Evolutionary conservation across 53 echinoderm and acorn worm species (phyloP).

Genomic region (Echinometra lucunter): DNA sequence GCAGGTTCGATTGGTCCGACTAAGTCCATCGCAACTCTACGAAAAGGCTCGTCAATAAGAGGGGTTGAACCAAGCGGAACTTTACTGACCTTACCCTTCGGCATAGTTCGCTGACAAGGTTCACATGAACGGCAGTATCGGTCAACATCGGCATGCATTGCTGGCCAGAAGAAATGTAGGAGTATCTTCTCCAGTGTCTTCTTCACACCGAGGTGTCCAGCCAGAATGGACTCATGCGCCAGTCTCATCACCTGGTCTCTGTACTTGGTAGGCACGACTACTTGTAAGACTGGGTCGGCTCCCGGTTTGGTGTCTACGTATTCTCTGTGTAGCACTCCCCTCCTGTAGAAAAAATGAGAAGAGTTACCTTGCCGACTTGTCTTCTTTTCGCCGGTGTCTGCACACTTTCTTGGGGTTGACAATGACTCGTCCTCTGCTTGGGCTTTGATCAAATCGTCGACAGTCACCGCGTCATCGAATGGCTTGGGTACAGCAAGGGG

Average conservation of each 20-base stretch:
- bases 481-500: conserved; percentile 32
- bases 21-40: conserved; percentile 50
- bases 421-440: conserved; percentile 48
- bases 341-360: conserved; percentile 3
- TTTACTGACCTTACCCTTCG: conserved; percentile 51
- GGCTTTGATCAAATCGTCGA: conserved; percentile 4
- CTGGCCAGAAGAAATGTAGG: conserved; percentile 60
- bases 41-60: conserved; percentile 56
- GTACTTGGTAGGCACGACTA: conserved; percentile 55
- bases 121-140: conserved; percentile 62
- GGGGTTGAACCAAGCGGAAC: conserved; percentile 64
- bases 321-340: not conserved
- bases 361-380: not conserved
- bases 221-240: conserved; percentile 54
- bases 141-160: conserved; percentile 55
- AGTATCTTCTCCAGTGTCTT: conserved; percentile 48
- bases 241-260: conserved; percentile 51
- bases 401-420: not conserved
- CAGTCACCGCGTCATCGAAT: conserved; percentile 13
- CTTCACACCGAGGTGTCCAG: conserved; percentile 39
- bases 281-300: not conserved
- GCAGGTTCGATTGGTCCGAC: conserved; percentile 29
- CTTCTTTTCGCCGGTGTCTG: conserved; percentile 41
- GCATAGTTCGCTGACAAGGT: conserved; percentile 41
- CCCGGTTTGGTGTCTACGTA: not conserved